These are phyloP conservation scores for Bubalus kerabau DNA, from an alignment of 2,113 vertebrate genomes.

Conservation along the genomic window DNA sequence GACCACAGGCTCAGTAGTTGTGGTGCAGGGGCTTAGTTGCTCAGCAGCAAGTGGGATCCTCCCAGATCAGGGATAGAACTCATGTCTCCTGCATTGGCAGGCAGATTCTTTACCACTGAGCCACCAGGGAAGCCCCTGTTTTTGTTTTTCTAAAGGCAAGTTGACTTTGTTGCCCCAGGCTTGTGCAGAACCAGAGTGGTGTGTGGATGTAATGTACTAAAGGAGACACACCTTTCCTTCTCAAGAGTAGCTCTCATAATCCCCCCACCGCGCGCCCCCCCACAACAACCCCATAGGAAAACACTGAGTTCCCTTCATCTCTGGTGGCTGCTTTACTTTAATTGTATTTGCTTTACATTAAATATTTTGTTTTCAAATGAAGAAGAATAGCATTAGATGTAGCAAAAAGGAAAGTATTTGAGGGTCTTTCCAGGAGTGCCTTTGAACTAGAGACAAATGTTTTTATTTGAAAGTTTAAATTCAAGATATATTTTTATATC, in stretches of 20 bases:
- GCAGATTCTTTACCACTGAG: background rate
- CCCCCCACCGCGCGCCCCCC: fast-evolving
- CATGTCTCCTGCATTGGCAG: background rate
- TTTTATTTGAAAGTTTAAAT: background rate
- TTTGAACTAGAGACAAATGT: conserved; percentile 22
- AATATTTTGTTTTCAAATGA: background rate
- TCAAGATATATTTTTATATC: background rate
- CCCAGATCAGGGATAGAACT: background rate
- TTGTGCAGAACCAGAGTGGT: background rate
- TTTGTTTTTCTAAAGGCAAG: background rate
- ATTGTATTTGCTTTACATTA: background rate
- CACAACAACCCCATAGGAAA: background rate
- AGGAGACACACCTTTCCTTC: background rate
- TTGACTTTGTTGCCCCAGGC: background rate
- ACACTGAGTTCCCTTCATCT: background rate
- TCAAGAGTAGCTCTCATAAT: background rate
- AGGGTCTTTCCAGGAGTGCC: background rate
- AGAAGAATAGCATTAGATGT: background rate
- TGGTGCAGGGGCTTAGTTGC: background rate
- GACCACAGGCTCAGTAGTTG: background rate
- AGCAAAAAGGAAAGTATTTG: background rate
- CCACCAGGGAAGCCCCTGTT: background rate
- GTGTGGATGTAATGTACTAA: background rate
- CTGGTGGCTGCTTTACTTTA: background rate
- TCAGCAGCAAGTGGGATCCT: background rate